phyloP scores from a whole-genome alignment of 2,797 vertebrate species.

The Peromyscus eremicus region DNA sequence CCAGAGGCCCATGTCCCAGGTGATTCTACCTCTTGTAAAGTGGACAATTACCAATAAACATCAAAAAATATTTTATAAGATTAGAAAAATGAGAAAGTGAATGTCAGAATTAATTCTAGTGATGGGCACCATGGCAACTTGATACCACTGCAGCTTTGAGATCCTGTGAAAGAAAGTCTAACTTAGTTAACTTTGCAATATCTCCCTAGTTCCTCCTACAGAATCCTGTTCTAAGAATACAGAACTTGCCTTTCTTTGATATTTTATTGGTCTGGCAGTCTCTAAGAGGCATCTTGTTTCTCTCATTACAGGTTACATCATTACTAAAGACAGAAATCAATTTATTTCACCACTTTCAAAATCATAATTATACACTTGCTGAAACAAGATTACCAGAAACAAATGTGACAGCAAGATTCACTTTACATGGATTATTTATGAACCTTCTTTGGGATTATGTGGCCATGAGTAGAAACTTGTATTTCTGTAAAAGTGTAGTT shows the following conservation, averaged over 20 bases:
- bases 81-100: neutral
- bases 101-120: neutral
- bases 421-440: slow-evolving; percentile 86
- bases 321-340: slow-evolving; percentile 81
- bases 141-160: neutral
- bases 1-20: too few species aligned
- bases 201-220: neutral
- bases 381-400: slow-evolving; percentile 85
- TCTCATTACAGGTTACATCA: slow-evolving; percentile 76
- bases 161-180: slow-evolving; percentile 18
- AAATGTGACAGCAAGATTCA: slow-evolving; percentile 85
- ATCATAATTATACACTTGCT: slow-evolving; percentile 84
- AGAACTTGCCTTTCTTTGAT: slow-evolving; percentile 39
- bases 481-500: slow-evolving; percentile 79
- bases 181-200: neutral
- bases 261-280: slow-evolving; percentile 60
- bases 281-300: slow-evolving; percentile 77
- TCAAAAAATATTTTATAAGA: neutral
- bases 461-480: slow-evolving; percentile 78
- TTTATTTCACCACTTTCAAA: slow-evolving; percentile 85
- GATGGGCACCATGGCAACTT: neutral
- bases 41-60: neutral
- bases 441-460: slow-evolving; percentile 76
- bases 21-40: neutral
- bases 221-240: neutral